phyloP scores from a whole-genome alignment of 2,888 invertebrate genomes.

The Theretra japonica region DNA sequence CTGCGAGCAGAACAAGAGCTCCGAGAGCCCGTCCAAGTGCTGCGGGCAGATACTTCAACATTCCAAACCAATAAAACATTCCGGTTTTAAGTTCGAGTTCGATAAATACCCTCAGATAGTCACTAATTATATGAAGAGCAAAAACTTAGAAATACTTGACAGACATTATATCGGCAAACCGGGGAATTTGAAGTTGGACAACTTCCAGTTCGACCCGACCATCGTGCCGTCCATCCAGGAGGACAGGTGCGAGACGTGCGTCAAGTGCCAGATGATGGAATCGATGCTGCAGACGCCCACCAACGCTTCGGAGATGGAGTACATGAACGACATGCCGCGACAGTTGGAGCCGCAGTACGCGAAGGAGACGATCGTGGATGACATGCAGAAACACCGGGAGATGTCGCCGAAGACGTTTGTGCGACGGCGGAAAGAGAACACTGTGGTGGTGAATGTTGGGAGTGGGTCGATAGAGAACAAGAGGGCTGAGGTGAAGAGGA shows the following conservation, averaged over 20 bases:
- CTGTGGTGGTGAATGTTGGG: constrained; percentile 70
- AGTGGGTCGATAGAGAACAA: constrained; percentile 32
- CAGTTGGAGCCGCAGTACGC: constrained; percentile 74
- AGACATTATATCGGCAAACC: constrained; percentile 85
- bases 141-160: constrained; percentile 87
- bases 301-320: constrained; percentile 89
- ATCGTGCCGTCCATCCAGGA: constrained; percentile 76
- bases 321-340: constrained; percentile 76
- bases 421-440: constrained; percentile 71
- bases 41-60: constrained; percentile 82
- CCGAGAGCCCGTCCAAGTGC: constrained; percentile 74
- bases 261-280: constrained; percentile 80
- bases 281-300: constrained; percentile 90
- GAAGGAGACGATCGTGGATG: constrained; percentile 60
- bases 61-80: constrained; percentile 87
- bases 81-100: constrained; percentile 90
- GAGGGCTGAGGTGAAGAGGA: constrained; percentile 42
- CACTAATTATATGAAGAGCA: constrained; percentile 90
- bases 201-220: constrained; percentile 80
- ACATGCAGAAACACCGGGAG: constrained; percentile 48
- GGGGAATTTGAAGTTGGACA: constrained; percentile 81
- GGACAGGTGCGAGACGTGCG: constrained; percentile 82
- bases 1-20: constrained; percentile 54
- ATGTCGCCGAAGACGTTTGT: constrained; percentile 74
- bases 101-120: constrained; percentile 90